Base-by-base conservation (phyloP, 1,140 invertebrate species). In the Musca domestica region DNA sequence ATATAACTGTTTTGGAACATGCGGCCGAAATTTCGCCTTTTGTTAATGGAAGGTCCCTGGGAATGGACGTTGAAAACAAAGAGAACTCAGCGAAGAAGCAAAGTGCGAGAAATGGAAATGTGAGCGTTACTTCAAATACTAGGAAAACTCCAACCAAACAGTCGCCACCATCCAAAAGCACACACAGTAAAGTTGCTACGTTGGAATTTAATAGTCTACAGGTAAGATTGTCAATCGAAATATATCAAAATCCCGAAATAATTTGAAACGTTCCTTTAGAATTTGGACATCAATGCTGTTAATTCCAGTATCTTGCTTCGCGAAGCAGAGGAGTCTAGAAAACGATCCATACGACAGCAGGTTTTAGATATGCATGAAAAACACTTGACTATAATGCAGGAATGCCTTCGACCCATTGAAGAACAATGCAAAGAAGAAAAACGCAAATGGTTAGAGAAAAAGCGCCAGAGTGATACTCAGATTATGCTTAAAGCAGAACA, bases 21-120 rank as follows among this genome's bases (percentile, higher is more conserved):
- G 84, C 84, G 23, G 82, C 83, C 15, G 78, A 83, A 80, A 83
- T 85, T 27, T 83, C 82, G 71, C 83, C 80, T 3, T 69, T 73
- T 15, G 76, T 85, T 3, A 81, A 78, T 66, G 82, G 84, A 76
- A 78, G 81, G 5, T 84, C 84, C 9, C 84, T 85, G 54, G 84
- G 83, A 15, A 83, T 83, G 4, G 69, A 70, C 22, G 10, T 25
- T 3, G 64, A 65, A 6, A 25, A 48, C 5, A 65, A 65, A 19
- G 41, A 65, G 49, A 48, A 65, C 20, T 15, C 1, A 15, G 3
- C 10, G 6, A 5, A 27, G 7, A 47, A 48, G 46, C 27, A 25
- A n/a, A 19, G 54, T 27, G 14, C 20, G 0, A 68, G 27, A 2
- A 15, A 30, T 3, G 54, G 63, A 68, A 66, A 54, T 34, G 12